Evolutionary conservation across 35 echinoderm and acorn worm species (phyloP).

Genomic region (Heliocidaris tuberculata): DNA sequence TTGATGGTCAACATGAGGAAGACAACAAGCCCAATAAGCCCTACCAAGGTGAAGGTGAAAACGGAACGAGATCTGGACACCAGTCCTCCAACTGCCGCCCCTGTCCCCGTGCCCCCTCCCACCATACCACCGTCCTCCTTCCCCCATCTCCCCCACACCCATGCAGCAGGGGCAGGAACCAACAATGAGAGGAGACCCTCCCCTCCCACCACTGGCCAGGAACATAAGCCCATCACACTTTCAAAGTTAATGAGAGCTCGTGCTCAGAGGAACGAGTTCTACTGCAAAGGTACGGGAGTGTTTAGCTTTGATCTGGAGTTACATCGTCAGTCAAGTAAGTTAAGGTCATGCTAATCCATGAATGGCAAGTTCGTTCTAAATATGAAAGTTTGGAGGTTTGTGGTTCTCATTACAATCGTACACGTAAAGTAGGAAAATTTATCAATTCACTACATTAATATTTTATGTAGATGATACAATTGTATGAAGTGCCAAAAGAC

Average conservation of each 20-base stretch:
- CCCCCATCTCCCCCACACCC: slow-evolving; percentile 18
- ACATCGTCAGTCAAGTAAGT: slow-evolving; percentile 93
- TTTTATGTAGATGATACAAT: not conserved
- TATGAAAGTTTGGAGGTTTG: not conserved
- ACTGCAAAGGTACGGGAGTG: slow-evolving; percentile 81
- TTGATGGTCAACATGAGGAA: slow-evolving; percentile 65
- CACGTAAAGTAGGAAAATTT: not conserved
- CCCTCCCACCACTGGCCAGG: slow-evolving; percentile 20
- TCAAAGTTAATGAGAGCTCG: slow-evolving; percentile 93
- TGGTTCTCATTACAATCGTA: not conserved
- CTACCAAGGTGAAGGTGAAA: slow-evolving; percentile 61
- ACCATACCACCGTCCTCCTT: not conserved
- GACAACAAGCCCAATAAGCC: slow-evolving; percentile 57
- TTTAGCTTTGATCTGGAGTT: slow-evolving; percentile 97
- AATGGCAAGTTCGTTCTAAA: not conserved
- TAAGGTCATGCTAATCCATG: not conserved
- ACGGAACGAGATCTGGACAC: slow-evolving; percentile 53
- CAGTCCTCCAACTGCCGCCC: slow-evolving; percentile 41
- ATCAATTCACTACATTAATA: not conserved
- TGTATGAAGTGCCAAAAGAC: not conserved
- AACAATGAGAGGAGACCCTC: slow-evolving; percentile 44
- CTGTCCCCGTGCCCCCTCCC: not conserved
- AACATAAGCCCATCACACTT: slow-evolving; percentile 85
- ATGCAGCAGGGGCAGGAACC: slow-evolving; percentile 38
- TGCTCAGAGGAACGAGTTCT: slow-evolving; percentile 91